These are phyloP conservation scores for Hermaeophaga mercurialis DNA, from an alignment of 2,888 invertebrate species.

Conservation along the genomic window DNA sequence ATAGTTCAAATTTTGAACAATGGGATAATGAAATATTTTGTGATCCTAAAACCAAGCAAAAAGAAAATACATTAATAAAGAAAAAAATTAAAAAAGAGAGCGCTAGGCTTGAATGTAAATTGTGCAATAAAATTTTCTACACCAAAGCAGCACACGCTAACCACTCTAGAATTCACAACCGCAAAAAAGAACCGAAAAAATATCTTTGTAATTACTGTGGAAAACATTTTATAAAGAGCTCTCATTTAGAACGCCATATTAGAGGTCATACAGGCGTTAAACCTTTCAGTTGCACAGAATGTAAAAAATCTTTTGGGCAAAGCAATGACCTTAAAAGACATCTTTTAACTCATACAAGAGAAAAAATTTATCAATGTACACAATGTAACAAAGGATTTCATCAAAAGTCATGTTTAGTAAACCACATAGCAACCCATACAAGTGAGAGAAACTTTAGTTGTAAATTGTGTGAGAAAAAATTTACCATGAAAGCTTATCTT, in stretches of 20 bases:
- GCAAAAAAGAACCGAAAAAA: conserved; percentile 27
- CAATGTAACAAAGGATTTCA: conserved; percentile 35
- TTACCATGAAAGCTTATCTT: conserved; percentile 41
- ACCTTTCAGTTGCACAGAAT: conserved; percentile 29
- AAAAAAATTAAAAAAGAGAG: background rate
- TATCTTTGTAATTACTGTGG: conserved; percentile 36
- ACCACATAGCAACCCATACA: conserved; percentile 38
- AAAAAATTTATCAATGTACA: conserved; percentile 32
- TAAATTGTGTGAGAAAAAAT: conserved; percentile 42
- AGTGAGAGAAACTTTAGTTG: conserved; percentile 40
- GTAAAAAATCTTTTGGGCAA: conserved; percentile 33
- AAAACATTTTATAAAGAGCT: conserved; percentile 35
- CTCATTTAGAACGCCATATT: conserved; percentile 34
- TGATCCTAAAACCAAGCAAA: background rate
- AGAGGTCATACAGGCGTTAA: conserved; percentile 34
- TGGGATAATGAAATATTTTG: conserved; percentile 9
- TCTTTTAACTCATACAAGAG: conserved; percentile 34
- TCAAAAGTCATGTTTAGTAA: conserved; percentile 36
- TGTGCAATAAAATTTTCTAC: conserved; percentile 31
- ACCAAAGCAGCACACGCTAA: conserved; percentile 29
- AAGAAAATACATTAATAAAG: background rate
- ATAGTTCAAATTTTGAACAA: conserved; percentile 9
- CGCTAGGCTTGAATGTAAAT: conserved; percentile 22
- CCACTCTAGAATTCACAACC: conserved; percentile 30
- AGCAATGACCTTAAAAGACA: conserved; percentile 37